phyloP scores from a whole-genome alignment of 2,113 vertebrate genomes.

The Eublepharis macularius region DNA sequence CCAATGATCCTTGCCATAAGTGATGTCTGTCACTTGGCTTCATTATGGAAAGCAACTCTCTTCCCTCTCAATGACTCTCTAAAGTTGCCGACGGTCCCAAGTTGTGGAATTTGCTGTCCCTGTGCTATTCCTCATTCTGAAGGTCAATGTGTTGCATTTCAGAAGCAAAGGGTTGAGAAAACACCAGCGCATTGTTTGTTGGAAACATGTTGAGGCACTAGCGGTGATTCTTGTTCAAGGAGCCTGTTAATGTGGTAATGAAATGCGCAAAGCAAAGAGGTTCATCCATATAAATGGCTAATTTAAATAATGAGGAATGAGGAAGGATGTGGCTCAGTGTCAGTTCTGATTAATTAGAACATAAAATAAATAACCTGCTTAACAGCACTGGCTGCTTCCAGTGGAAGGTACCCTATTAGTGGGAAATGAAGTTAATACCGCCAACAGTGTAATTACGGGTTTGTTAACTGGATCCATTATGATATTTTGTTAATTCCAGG shows the following conservation, averaged over 20 bases:
- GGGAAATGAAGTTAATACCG: slow-evolving; percentile 78
- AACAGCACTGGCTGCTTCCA: slow-evolving; percentile 75
- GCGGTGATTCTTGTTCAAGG: slow-evolving; percentile 76
- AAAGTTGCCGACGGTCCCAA: not conserved
- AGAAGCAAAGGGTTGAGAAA: slow-evolving; percentile 4
- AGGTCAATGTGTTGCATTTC: not conserved
- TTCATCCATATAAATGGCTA: slow-evolving; percentile 88
- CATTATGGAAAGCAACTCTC: not conserved
- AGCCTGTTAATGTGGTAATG: slow-evolving; percentile 89
- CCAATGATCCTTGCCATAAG: not conserved
- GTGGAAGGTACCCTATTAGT: slow-evolving; percentile 77
- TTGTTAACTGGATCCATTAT: slow-evolving; percentile 68
- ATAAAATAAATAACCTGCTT: slow-evolving; percentile 85
- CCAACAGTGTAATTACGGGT: slow-evolving; percentile 80
- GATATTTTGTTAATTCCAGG: slow-evolving; percentile 51
- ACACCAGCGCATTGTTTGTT: slow-evolving; percentile 58
- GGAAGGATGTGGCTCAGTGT: slow-evolving; percentile 91
- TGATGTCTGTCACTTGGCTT: not conserved
- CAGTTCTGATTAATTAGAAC: slow-evolving; percentile 93
- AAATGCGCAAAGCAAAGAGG: slow-evolving; percentile 83
- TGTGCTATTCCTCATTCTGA: not conserved
- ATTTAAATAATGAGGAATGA: slow-evolving; percentile 94
- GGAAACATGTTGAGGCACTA: slow-evolving; percentile 73
- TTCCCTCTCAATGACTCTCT: not conserved
- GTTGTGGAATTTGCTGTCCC: slow-evolving; percentile 3